phyloP scores from a whole-genome alignment of 2,113 vertebrate genomes.

The Fregata magnificens region DNA sequence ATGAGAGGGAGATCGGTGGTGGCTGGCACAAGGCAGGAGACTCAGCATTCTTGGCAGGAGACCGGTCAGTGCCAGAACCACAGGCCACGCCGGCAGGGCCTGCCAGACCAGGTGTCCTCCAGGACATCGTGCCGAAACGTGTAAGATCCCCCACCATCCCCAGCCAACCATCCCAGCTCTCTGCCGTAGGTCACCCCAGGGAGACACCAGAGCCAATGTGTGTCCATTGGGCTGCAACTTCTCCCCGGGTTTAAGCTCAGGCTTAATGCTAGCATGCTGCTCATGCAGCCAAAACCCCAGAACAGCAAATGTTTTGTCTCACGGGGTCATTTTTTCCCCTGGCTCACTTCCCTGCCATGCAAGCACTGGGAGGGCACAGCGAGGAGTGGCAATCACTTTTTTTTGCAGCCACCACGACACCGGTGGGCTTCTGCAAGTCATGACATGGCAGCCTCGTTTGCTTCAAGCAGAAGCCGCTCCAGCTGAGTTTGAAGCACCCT shows the following conservation, averaged over 20 bases:
- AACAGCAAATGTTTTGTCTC: background rate
- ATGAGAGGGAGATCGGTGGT: background rate
- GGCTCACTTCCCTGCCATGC: background rate
- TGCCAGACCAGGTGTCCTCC: background rate
- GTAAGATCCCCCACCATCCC: background rate
- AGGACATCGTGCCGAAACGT: accelerated
- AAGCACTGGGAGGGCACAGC: background rate
- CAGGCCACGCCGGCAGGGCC: background rate
- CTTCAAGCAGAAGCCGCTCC: background rate
- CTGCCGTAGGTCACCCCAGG: background rate
- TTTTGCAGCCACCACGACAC: background rate
- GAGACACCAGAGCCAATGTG: background rate
- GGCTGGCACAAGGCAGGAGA: background rate
- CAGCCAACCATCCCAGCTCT: background rate
- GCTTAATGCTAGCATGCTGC: background rate
- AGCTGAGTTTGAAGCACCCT: background rate
- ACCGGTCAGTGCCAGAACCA: background rate
- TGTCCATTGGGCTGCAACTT: background rate
- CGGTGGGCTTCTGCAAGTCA: background rate
- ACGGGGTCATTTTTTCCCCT: background rate
- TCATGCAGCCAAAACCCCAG: background rate
- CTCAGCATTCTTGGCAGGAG: background rate
- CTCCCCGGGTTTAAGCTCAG: background rate
- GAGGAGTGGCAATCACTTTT: accelerated
- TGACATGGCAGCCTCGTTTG: background rate